Evolutionary conservation across 2,113 vertebrate genomes (phyloP).

Genomic region (Saccopteryx leptura): DNA sequence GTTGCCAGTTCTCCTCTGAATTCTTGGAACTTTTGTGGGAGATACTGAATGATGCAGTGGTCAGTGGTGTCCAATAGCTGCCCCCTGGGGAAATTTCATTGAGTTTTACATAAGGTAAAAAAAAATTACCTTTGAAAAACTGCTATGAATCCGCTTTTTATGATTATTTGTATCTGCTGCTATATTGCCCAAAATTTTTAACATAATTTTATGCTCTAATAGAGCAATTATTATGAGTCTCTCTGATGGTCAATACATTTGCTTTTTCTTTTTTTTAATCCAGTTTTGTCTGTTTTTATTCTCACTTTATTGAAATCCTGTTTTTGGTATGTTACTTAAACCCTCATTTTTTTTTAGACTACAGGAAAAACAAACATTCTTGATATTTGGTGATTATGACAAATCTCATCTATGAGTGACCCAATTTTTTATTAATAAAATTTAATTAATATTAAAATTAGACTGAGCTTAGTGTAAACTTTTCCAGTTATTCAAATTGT

Average conservation of each 20-base stretch:
- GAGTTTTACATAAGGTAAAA: not conserved
- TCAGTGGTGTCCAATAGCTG: not conserved
- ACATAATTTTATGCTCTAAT: conserved; percentile 10
- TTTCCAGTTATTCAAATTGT: not conserved
- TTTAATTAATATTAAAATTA: conserved; percentile 44
- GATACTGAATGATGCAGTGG: not conserved
- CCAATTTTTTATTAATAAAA: conserved; percentile 38
- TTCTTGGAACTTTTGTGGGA: not conserved
- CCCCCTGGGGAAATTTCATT: not conserved
- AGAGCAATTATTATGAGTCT: not conserved
- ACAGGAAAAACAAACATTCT: conserved; percentile 41
- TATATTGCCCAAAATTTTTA: not conserved
- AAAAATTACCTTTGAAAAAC: not conserved
- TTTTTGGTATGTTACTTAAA: conserved; percentile 32
- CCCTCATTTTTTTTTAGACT: conserved; percentile 15
- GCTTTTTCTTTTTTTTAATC: conserved; percentile 26
- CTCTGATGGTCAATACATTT: not conserved
- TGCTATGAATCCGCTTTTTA: not conserved
- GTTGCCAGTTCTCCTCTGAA: not conserved
- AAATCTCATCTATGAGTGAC: conserved; percentile 32
- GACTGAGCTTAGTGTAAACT: not conserved
- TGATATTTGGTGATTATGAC: conserved; percentile 52
- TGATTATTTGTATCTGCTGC: not conserved
- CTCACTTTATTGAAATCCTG: conserved; percentile 48
- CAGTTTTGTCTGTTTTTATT: conserved; percentile 56